Conservation (phyloP, 2,797 vertebrate species). For the Oceanodroma leucorhoa region DNA sequence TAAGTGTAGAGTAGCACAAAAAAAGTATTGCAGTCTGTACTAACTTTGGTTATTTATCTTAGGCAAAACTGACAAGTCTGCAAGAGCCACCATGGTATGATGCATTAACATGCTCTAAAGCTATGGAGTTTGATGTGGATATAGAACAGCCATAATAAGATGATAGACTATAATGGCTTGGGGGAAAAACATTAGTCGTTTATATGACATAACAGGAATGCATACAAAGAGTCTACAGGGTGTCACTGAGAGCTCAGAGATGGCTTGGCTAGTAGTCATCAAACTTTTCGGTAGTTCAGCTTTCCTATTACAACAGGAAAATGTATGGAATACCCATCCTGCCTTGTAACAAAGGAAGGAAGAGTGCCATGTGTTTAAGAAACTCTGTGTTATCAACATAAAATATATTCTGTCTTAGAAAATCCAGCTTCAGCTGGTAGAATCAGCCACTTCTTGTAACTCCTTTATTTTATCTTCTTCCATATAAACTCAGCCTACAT, state of each 20-base stretch:
- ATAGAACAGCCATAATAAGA: background rate
- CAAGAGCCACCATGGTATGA: background rate
- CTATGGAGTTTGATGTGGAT: background rate
- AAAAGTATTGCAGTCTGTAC: background rate
- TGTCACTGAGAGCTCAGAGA: background rate
- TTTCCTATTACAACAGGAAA: background rate
- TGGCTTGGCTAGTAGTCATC: background rate
- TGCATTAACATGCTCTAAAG: background rate
- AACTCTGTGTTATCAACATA: background rate
- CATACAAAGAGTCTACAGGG: background rate
- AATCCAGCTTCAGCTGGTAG: background rate
- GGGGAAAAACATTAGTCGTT: background rate
- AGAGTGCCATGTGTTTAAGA: background rate
- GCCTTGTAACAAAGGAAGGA: background rate
- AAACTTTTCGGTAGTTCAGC: background rate
- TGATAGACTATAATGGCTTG: background rate
- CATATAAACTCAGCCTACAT: background rate
- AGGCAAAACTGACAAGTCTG: background rate
- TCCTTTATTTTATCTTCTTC: background rate
- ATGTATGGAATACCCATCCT: background rate
- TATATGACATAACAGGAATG: background rate
- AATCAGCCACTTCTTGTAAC: background rate
- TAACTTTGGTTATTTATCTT: background rate
- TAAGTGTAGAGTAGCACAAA: background rate
- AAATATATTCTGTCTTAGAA: background rate